Conservation (phyloP, 2,113 vertebrate genomes). For the Vombatus ursinus region DNA sequence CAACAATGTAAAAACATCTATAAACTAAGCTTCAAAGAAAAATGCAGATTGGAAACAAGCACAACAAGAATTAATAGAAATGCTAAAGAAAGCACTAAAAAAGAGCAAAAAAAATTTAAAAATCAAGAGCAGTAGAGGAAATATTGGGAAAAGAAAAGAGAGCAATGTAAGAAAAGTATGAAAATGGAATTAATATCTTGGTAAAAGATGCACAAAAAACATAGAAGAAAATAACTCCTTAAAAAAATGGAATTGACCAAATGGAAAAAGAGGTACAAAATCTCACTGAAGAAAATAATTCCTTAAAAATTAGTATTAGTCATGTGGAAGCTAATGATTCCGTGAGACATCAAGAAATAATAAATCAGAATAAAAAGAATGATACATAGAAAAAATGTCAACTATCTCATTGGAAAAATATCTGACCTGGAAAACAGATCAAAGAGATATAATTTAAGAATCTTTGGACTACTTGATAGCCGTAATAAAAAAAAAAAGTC, state of each 20-base stretch:
- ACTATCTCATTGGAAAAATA: neutral
- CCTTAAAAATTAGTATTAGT: neutral
- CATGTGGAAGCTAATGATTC: no score
- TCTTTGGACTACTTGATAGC: neutral
- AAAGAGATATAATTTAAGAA: neutral
- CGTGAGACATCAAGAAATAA: no score
- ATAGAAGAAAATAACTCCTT: no score
- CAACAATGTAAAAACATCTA: neutral
- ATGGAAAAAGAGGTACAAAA: neutral
- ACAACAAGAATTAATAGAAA: neutral
- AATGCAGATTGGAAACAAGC: neutral
- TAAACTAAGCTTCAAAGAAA: neutral
- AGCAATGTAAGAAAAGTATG: no score
- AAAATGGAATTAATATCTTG: neutral
- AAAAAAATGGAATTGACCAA: no score
- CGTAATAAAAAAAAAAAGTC: neutral
- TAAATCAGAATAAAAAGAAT: neutral
- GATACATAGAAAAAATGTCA: neutral
- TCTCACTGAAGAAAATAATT: neutral
- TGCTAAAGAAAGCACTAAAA: neutral
- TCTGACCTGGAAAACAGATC: neutral
- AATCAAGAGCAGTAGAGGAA: neutral
- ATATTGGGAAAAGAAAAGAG: neutral
- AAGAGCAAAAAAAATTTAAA: neutral
- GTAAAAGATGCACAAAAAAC: no score